These are phyloP conservation scores for Saimiri boliviensis DNA, from an alignment of 2,113 vertebrate genomes.

Conservation along the genomic window DNA sequence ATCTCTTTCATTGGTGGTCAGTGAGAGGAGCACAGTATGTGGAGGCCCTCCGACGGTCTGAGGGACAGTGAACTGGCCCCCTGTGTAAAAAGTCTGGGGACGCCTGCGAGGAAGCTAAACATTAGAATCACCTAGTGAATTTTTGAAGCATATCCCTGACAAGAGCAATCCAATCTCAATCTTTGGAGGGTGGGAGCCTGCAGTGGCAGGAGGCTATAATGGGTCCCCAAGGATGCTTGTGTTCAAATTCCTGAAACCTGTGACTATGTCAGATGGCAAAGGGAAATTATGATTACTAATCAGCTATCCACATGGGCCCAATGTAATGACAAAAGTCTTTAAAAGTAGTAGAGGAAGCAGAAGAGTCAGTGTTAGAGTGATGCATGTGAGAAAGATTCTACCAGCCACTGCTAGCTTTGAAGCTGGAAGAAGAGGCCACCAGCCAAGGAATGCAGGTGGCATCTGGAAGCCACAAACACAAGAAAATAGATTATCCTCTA, in stretches of 20 bases:
- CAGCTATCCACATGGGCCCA: not conserved
- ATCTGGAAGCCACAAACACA: not conserved
- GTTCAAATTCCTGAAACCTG: not conserved
- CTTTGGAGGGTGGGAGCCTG: not conserved
- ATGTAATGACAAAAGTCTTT: not conserved
- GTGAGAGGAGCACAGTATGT: no score
- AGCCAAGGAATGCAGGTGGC: not conserved
- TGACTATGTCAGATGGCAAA: not conserved
- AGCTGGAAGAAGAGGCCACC: not conserved
- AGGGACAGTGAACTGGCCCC: no score
- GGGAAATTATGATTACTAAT: not conserved
- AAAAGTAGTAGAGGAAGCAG: not conserved
- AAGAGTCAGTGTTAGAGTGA: not conserved
- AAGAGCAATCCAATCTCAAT: not conserved
- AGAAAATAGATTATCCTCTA: not conserved
- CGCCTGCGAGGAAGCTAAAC: not conserved
- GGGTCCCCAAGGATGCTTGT: not conserved
- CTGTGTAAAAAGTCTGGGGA: no score
- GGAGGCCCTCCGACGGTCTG: no score
- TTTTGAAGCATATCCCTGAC: not conserved
- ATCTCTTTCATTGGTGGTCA: no score
- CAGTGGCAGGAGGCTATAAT: not conserved
- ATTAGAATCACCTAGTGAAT: not conserved
- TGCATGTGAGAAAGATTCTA: fast-evolving
- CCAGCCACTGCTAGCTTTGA: not conserved